Conservation (phyloP, 2,888 invertebrate species). For the Pyrochroa serraticornis region DNA sequence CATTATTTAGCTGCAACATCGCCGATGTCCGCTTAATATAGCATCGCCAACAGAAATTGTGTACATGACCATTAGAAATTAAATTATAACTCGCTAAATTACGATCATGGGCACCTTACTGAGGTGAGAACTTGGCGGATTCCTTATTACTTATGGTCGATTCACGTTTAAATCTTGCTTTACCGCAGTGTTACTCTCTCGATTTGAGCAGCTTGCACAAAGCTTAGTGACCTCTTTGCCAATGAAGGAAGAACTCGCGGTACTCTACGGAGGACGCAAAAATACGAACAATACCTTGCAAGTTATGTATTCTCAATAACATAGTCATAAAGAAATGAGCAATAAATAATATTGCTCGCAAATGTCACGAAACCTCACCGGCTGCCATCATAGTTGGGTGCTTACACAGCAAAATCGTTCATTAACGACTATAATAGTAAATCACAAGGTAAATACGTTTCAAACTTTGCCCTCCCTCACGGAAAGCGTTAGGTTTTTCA, state of each 20-base stretch:
- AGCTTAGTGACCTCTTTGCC: neutral
- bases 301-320: conserved; percentile 39
- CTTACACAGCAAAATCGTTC: conserved; percentile 44
- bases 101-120: too few species aligned
- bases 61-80: too few species aligned
- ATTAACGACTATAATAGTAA: conserved; percentile 46
- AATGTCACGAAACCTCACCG: conserved; percentile 43
- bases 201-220: neutral
- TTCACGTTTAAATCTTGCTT: too few species aligned
- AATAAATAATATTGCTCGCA: conserved; percentile 47
- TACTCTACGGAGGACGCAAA: neutral
- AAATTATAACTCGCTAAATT: too few species aligned
- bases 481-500: conserved; percentile 3
- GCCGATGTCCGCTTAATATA: too few species aligned
- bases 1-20: too few species aligned
- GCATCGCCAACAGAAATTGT: too few species aligned
- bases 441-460: conserved; percentile 35
- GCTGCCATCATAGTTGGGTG: conserved; percentile 37
- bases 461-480: conserved; percentile 29
- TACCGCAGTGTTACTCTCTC: too few species aligned
- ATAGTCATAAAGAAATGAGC: conserved; percentile 41
- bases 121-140: too few species aligned
- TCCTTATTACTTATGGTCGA: too few species aligned
- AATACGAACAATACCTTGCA: conserved; percentile 36
- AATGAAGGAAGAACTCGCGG: neutral